These are phyloP conservation scores for Dynastes maya DNA, from an alignment of 2,888 invertebrate genomes.

Conservation along the genomic window DNA sequence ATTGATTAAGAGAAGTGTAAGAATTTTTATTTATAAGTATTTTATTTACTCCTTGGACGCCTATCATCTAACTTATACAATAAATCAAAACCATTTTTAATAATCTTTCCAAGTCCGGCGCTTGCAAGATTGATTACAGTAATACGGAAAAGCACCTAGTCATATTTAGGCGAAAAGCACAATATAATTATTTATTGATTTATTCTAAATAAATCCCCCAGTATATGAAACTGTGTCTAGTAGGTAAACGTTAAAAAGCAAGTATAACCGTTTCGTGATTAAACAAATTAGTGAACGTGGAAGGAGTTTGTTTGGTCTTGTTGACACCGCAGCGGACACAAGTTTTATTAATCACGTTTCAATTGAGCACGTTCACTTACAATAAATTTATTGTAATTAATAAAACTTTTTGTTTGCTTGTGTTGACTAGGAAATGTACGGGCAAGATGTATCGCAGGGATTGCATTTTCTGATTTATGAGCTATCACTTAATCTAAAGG, in stretches of 20 bases:
- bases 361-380: conserved; percentile 1
- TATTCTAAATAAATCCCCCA: background rate
- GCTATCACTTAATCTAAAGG: conserved; percentile 1
- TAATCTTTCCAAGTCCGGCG: too few species aligned
- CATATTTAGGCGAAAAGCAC: too few species aligned
- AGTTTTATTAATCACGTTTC: conserved; percentile 13
- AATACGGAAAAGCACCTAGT: too few species aligned
- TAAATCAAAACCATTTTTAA: too few species aligned
- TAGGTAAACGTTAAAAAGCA: background rate
- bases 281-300: conserved; percentile 19
- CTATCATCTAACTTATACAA: too few species aligned
- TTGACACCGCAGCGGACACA: background rate
- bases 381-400: conserved; percentile 29
- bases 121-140: too few species aligned
- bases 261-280: conserved; percentile 8
- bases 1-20: too few species aligned
- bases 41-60: too few species aligned
- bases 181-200: background rate
- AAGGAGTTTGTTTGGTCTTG: conserved; percentile 11
- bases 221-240: background rate
- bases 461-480: conserved; percentile 23
- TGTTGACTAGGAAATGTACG: conserved; percentile 12
- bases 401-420: conserved; percentile 8
- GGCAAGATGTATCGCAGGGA: background rate
- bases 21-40: too few species aligned